Evolutionary conservation across 2,888 invertebrate genomes (phyloP).

Genomic region (Drosophila fulvimacula): DNA sequence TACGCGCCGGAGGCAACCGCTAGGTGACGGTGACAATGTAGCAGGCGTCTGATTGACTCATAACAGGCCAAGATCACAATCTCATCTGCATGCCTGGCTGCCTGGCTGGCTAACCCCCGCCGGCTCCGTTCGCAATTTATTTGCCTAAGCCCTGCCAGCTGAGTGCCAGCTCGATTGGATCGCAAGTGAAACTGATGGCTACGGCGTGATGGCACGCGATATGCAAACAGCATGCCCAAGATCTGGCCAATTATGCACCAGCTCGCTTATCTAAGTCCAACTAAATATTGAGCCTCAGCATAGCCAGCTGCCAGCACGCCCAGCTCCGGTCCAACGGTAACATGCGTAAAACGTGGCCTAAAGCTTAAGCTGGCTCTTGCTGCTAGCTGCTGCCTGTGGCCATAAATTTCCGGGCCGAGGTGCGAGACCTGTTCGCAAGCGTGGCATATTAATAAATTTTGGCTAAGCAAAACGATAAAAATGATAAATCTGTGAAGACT

Average conservation of each 20-base stretch:
- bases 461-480: constrained; percentile 54
- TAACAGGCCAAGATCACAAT: constrained; percentile 74
- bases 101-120: constrained; percentile 21
- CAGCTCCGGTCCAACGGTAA: constrained; percentile 65
- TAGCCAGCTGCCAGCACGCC: constrained; percentile 37
- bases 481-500: constrained; percentile 70
- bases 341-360: constrained; percentile 61
- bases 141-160: constrained; percentile 58
- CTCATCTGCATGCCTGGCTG: constrained; percentile 61
- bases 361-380: constrained; percentile 10
- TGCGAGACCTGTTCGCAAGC: constrained; percentile 56
- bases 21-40: constrained; percentile 77
- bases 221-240: constrained; percentile 25
- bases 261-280: constrained; percentile 32
- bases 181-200: constrained; percentile 70
- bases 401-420: constrained; percentile 45
- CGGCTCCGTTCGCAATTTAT: constrained; percentile 62
- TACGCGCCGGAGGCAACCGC: constrained; percentile 52
- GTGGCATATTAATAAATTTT: constrained; percentile 63
- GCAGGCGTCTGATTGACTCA: constrained; percentile 77
- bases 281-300: constrained; percentile 10
- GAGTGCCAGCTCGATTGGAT: constrained; percentile 19
- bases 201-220: constrained; percentile 66
- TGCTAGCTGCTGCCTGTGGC: constrained; percentile 9
- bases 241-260: constrained; percentile 49